Percentiles rank a stretch among this genome's conserved stretches.
Evolutionary conservation across 2,797 vertebrate genomes (phyloP).

Genomic region (Nannoperca australis): DNA sequence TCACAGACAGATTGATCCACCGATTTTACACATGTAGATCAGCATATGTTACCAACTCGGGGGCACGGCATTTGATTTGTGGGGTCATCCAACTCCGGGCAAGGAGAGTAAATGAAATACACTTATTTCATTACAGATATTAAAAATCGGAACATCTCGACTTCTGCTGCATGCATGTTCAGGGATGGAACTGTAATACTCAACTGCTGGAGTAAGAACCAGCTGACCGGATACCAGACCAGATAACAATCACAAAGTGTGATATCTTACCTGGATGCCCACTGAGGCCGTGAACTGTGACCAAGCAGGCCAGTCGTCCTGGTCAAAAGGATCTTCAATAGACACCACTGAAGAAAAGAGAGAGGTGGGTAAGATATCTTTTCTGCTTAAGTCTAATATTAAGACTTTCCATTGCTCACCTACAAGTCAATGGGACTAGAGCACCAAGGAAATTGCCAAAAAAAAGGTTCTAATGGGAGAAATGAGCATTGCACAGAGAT

Average conservation of each 20-base stretch:
- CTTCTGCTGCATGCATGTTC: neutral
- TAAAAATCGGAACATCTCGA: neutral
- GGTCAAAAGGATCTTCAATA: slow-evolving; percentile 96
- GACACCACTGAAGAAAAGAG: slow-evolving; percentile 88
- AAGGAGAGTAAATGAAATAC: neutral
- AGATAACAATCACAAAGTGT: slow-evolving; percentile 4
- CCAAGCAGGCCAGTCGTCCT: slow-evolving; percentile 96
- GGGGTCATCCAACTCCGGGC: too few species aligned
- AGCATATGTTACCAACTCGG: neutral
- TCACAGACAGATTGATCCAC: neutral
- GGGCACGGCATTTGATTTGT: neutral
- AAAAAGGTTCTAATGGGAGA: slow-evolving; percentile 28
- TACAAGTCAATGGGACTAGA: neutral
- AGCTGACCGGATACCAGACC: neutral
- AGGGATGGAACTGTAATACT: neutral
- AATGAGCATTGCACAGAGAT: slow-evolving; percentile 47
- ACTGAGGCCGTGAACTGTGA: slow-evolving; percentile 91
- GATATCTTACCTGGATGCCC: slow-evolving; percentile 87
- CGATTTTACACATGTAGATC: slow-evolving; percentile 2
- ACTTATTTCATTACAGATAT: neutral
- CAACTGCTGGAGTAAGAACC: neutral
- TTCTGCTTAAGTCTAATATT: slow-evolving; percentile 6
- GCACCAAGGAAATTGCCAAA: slow-evolving; percentile 20
- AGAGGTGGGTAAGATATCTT: neutral
- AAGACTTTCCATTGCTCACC: slow-evolving; percentile 4